Evolutionary conservation across 2,113 vertebrate genomes (phyloP), one percentile per base, ranked within the genome.

Genomic region (Abramis brama): DNA sequence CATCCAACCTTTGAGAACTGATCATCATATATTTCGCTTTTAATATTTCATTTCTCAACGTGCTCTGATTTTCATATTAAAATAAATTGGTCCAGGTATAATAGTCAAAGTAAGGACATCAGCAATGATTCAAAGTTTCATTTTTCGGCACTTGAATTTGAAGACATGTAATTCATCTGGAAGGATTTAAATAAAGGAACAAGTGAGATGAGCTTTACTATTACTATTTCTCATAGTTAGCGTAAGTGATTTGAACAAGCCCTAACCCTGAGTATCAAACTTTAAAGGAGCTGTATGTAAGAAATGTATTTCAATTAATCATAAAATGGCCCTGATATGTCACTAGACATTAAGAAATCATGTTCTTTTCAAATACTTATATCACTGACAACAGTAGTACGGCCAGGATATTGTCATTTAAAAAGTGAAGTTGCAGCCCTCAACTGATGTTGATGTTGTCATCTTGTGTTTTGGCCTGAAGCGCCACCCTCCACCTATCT

Each of bases 71-170:
- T 80, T 74, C 66, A 64, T 79, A 75, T 82, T 86, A 79, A 45
- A 74, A n/a, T 30, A 82, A 82, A 52, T 47, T 36, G 55, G 17
- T 75, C 78, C 62, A 83, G 80, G 71, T 82, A 77, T 39, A 52
- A 60, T 30, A 86, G 70, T 82, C 64, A 27, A 73, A 23, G 1
- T 45, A 43, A 86, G 73, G 77, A 86, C 77, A 50, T 86, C 77
- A 62, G 64, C n/a, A 82, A 64, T 86, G 52, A 86, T 71, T 81
- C 78, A 81, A 52, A 45, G 25, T 70, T 71, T 43, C 17, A 52
- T 82, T 82, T 74, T 81, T 59, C 79, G 36, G 50, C 43, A 39
- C 15, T 73, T 60, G n/a, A 39, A 55, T 55, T 79, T 17, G 27
- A 3, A 74, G 52, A 73, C 78, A 50, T 74, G 59, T 80, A 55